Percentiles rank a stretch among this genome's conserved stretches.
Evolutionary conservation across 2,113 vertebrate species (phyloP).

Genomic region (Bettongia penicillata): DNA sequence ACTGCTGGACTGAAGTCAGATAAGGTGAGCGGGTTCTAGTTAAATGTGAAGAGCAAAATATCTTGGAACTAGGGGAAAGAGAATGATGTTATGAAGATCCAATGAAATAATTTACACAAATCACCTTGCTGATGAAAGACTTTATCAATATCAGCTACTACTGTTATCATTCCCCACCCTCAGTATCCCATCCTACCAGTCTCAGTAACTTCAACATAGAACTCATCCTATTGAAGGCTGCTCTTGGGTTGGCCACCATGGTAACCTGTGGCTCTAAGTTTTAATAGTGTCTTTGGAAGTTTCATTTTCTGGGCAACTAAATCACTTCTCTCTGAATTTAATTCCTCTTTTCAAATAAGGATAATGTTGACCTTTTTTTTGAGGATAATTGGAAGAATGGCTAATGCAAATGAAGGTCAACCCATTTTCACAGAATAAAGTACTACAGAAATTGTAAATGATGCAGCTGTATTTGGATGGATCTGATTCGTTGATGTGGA

Average conservation of each 20-base stretch:
- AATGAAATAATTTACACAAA: neutral
- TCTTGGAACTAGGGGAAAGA: neutral
- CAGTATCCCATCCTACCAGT: neutral
- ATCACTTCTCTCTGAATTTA: neutral
- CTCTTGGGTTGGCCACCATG: neutral
- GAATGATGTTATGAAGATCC: neutral
- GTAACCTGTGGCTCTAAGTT: neutral
- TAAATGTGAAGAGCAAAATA: neutral
- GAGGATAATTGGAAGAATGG: neutral
- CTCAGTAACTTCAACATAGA: neutral
- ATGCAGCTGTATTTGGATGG: neutral
- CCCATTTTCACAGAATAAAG: neutral
- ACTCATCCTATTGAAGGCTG: neutral
- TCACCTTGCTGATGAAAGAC: neutral
- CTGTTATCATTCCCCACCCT: neutral
- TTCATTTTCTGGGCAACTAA: neutral
- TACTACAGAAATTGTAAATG: neutral
- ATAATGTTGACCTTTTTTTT: neutral
- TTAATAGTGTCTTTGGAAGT: neutral
- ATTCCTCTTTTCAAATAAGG: neutral
- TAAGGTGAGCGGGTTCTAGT: neutral
- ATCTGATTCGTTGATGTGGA: neutral
- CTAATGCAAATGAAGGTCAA: neutral
- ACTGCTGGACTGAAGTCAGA: neutral
- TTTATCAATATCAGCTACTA: neutral